These are phyloP conservation scores for Maccullochella peelii DNA, from an alignment of 2,113 vertebrate species.

Conservation along the genomic window DNA sequence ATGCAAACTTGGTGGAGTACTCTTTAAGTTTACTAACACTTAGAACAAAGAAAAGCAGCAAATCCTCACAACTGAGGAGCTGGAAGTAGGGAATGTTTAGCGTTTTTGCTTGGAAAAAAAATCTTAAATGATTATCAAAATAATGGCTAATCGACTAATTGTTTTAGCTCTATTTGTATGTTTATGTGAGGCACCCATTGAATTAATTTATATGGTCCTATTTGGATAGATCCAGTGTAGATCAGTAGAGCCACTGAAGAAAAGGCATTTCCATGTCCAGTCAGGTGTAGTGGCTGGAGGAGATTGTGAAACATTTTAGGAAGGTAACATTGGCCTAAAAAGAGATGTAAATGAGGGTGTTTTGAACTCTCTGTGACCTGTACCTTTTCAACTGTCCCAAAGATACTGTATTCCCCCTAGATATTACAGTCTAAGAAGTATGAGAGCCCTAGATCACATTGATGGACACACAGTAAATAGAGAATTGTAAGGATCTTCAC, in stretches of 20 bases:
- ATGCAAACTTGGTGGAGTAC: too few species aligned
- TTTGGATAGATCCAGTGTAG: background rate
- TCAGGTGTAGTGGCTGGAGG: background rate
- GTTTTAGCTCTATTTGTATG: background rate
- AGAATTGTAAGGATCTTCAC: slow-evolving; percentile 78
- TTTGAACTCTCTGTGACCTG: slow-evolving; percentile 37
- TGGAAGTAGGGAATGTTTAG: too few species aligned
- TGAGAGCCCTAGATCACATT: slow-evolving; percentile 40
- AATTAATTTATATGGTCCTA: background rate
- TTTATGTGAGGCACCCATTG: background rate
- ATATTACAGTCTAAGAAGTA: background rate
- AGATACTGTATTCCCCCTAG: slow-evolving; percentile 3
- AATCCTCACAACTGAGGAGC: too few species aligned
- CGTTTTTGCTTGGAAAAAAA: too few species aligned
- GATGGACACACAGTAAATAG: slow-evolving; percentile 80
- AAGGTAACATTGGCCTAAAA: background rate
- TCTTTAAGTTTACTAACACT: too few species aligned
- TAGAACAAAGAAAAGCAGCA: too few species aligned
- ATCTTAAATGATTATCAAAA: too few species aligned
- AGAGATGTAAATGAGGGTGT: background rate
- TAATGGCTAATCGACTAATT: background rate
- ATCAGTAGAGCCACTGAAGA: background rate
- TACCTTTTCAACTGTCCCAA: slow-evolving; percentile 12
- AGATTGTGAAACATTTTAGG: background rate
- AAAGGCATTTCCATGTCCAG: background rate